Evolutionary conservation across 2,888 invertebrate species (phyloP), one percentile per base, ranked within the genome.

Genomic region (Calameuta idolon): DNA sequence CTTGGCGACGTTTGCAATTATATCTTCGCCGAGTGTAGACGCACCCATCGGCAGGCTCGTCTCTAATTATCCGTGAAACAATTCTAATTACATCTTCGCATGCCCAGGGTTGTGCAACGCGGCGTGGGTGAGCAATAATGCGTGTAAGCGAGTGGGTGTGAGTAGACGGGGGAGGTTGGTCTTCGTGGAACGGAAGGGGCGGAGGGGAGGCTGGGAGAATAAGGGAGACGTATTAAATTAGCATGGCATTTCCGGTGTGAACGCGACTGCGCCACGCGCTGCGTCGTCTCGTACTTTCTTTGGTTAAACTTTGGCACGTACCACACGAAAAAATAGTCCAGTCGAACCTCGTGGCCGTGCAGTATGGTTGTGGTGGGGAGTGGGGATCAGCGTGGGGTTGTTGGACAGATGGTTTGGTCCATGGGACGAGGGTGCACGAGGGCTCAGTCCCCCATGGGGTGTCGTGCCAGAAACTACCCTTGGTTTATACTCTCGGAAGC

Each of bases 371-470:
- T 78, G 73, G 79, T 79, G 79, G 79, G 78, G 74, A 34, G 34
- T 34, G 30, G 12, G 71, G 71, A 30, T 34, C 33, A 33, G 33
- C 71, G 82, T 83, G 87, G 85, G 83, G 82, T 78, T 82, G 77
- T 55, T 23, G 82, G 86, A 86, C 90, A 91, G 91, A 91, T 91
- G 91, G 91, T 91, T 90, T 90, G 90, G 89, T 90, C 89, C 89
- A 90, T 86, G 83, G 55, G 55, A 55, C 55, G 73, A 75, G 71
- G 34, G 79, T 75, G 74, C 75, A 85, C 85, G 85, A 87, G 89
- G 87, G 86, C 85, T 85, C 83, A 90, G 89, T 90, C 85, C 90
- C 89, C 89, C 86, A 87, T 89, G 87, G 90, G 90, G 90, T 90
- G 85, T 83, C 90, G 87, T 79, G 85, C 83, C 83, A 88, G 85